Conservation (phyloP, 2,113 vertebrate genomes). For the Tetrao urogallus region DNA sequence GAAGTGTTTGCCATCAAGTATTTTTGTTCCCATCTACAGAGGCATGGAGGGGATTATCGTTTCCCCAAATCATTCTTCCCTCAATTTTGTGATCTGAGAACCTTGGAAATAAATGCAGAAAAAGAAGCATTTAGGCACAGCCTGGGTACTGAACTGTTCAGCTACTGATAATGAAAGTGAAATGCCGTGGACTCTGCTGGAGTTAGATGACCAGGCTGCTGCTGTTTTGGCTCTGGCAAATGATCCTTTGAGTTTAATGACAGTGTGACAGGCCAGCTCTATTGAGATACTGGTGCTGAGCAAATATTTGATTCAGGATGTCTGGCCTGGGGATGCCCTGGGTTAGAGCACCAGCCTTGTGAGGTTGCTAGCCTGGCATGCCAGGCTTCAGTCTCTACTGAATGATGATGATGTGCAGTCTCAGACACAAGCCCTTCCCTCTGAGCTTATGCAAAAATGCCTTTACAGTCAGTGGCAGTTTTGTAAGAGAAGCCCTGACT, state of each 20-base stretch:
- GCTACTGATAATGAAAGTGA: not conserved
- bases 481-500: not conserved
- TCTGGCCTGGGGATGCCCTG: not conserved
- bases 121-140: not conserved
- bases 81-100: not conserved
- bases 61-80: not conserved
- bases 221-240: not conserved
- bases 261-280: not conserved
- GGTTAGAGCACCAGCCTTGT: not conserved
- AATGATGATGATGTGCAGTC: not conserved
- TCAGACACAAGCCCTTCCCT: not conserved
- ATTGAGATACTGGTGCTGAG: not conserved
- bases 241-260: not conserved
- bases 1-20: not conserved
- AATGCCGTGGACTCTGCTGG: not conserved
- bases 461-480: not conserved
- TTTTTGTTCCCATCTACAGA: conserved; percentile 6
- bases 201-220: not conserved
- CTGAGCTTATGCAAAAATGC: not conserved
- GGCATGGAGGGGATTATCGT: not conserved
- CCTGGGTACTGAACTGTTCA: not conserved
- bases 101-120: not conserved
- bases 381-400: not conserved
- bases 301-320: not conserved
- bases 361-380: not conserved